These are phyloP conservation scores for Ochropacha duplaris DNA, from an alignment of 2,888 invertebrate genomes.

Conservation along the genomic window DNA sequence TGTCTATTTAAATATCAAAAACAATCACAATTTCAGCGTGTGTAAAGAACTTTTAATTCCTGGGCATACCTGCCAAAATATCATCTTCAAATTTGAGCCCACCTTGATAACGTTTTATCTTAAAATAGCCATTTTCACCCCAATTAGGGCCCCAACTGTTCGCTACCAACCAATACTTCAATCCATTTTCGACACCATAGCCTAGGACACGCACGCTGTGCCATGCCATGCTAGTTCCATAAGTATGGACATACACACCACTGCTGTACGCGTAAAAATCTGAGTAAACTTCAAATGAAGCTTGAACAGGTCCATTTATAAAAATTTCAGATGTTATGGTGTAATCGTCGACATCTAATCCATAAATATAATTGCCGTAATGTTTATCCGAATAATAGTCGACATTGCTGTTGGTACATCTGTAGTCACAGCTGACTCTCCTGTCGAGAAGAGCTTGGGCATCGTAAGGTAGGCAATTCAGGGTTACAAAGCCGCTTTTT, in stretches of 20 bases:
- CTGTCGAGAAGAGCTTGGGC: conserved; percentile 77
- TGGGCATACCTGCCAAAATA: neutral
- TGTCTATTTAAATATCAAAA: too few species aligned
- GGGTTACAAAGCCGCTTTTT: conserved; percentile 10
- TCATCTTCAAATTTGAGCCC: neutral
- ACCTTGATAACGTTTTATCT: conserved; percentile 67
- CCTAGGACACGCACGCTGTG: conserved; percentile 91
- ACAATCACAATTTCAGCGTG: too few species aligned
- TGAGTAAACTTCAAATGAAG: conserved; percentile 88
- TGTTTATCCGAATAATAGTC: conserved; percentile 87
- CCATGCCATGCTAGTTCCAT: conserved; percentile 86
- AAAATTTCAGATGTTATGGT: conserved; percentile 89
- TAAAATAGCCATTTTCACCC: conserved; percentile 91
- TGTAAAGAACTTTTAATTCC: neutral
- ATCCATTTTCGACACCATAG: conserved; percentile 88
- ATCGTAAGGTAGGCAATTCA: conserved; percentile 17
- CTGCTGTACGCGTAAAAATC: conserved; percentile 89
- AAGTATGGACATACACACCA: conserved; percentile 83
- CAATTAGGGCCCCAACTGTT: conserved; percentile 94
- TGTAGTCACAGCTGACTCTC: conserved; percentile 90
- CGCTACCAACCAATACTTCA: conserved; percentile 90
- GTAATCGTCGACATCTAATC: conserved; percentile 62
- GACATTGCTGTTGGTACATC: conserved; percentile 84
- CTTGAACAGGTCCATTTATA: conserved; percentile 91
- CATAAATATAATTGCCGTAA: conserved; percentile 81